These are phyloP conservation scores for Nicator chloris DNA, from an alignment of 2,113 vertebrate species.

Conservation along the genomic window DNA sequence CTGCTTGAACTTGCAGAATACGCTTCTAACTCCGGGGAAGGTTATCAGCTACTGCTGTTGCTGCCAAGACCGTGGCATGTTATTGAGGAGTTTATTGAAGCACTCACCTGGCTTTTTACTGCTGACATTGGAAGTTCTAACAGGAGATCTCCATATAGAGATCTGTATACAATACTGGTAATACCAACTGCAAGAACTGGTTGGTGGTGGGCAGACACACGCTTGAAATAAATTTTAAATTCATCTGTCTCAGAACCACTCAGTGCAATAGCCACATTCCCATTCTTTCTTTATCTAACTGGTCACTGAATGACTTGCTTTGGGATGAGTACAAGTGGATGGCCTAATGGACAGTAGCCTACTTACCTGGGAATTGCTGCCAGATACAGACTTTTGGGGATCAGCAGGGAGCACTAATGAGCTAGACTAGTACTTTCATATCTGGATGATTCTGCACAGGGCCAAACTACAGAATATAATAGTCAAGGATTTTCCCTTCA, in stretches of 20 bases:
- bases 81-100: neutral
- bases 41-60: neutral
- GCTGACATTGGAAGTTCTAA: neutral
- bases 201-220: neutral
- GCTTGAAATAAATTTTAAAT: neutral
- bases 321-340: neutral
- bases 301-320: neutral
- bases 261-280: accelerated
- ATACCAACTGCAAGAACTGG: neutral
- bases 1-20: neutral
- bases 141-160: neutral
- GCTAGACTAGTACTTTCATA: neutral
- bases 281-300: neutral
- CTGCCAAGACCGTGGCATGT: neutral
- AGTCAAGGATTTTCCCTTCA: neutral
- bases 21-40: neutral
- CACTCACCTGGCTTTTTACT: neutral
- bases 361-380: neutral
- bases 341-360: neutral
- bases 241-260: neutral
- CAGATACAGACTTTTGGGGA: neutral
- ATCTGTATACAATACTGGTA: too few species aligned
- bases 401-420: neutral
- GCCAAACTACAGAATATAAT: neutral
- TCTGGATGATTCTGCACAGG: neutral